phyloP scores from a whole-genome alignment of 1,140 invertebrate genomes.

The Drosophila simulans region DNA sequence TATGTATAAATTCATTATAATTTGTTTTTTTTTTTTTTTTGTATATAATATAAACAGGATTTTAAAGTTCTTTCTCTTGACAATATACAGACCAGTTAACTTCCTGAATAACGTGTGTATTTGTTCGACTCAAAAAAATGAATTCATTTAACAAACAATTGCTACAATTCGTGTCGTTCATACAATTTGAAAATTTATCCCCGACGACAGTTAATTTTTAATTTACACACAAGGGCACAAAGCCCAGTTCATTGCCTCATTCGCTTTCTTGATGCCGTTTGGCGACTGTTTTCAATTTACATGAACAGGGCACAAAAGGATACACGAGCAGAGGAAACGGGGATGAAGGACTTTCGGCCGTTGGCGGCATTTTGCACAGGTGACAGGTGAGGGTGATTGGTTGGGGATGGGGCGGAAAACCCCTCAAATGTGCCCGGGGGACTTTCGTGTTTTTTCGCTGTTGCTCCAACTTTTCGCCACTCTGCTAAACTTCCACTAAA shows the following conservation, averaged over 20 bases:
- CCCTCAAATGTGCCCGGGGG: slow-evolving; percentile 63
- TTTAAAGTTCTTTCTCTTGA: too few relatives aligned
- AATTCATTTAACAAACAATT: slow-evolving; percentile 28
- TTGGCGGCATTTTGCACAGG: slow-evolving; percentile 65
- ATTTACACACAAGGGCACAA: slow-evolving; percentile 52
- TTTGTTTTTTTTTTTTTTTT: too few relatives aligned
- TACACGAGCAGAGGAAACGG: slow-evolving; percentile 3
- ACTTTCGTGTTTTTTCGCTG: slow-evolving; percentile 45
- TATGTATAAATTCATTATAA: too few relatives aligned
- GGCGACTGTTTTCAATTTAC: slow-evolving; percentile 76
- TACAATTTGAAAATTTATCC: slow-evolving; percentile 69
- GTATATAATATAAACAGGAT: too few relatives aligned
- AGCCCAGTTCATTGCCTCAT: slow-evolving; percentile 57
- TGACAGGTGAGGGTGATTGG: slow-evolving; percentile 54
- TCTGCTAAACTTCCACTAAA: slow-evolving; percentile 65
- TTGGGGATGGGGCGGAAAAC: slow-evolving; percentile 8
- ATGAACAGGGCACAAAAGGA: slow-evolving; percentile 60
- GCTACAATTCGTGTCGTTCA: slow-evolving; percentile 33
- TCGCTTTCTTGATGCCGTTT: slow-evolving; percentile 72
- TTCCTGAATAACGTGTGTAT: not conserved
- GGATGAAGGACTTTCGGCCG: slow-evolving; percentile 17
- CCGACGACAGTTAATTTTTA: slow-evolving; percentile 76
- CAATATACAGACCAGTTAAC: too few relatives aligned
- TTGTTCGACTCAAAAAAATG: not conserved
- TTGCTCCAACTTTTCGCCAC: slow-evolving; percentile 36